phyloP scores from a whole-genome alignment of 2,888 invertebrate genomes.

The Slavum lentiscoides region DNA sequence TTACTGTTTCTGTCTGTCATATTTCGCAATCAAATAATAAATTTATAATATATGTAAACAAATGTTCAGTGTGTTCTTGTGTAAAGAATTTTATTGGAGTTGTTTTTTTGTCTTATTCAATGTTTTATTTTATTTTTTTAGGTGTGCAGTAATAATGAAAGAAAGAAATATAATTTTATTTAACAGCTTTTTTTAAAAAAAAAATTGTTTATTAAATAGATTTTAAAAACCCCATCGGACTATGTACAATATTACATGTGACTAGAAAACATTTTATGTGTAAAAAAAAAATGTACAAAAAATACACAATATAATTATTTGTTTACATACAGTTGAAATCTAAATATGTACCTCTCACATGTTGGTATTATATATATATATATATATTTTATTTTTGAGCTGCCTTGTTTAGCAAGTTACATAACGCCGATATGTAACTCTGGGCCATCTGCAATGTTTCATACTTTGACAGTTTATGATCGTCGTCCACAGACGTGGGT shows the following conservation, averaged over 20 bases:
- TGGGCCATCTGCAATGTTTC: conserved; percentile 81
- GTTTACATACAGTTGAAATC: conserved; percentile 11
- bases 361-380: too few relatives aligned
- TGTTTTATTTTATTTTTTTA: conserved; percentile 42
- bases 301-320: neutral
- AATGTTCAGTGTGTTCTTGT: conserved; percentile 4
- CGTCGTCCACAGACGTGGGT: conserved; percentile 68
- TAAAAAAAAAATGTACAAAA: neutral
- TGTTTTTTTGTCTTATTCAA: conserved; percentile 34
- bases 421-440: conserved; percentile 73
- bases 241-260: conserved; percentile 24
- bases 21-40: conserved; percentile 30
- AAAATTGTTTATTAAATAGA: conserved; percentile 39
- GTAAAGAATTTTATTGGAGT: conserved; percentile 23
- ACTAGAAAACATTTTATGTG: conserved; percentile 46
- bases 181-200: conserved; percentile 11
- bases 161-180: conserved; percentile 37
- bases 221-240: neutral
- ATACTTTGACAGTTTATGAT: conserved; percentile 75
- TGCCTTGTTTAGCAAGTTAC: conserved; percentile 65
- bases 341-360: neutral
- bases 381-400: conserved; percentile 31
- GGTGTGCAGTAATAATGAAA: conserved; percentile 46
- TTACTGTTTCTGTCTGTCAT: conserved; percentile 36
- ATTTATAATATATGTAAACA: conserved; percentile 12